Percentiles rank a stretch among this genome's conserved stretches.
These are phyloP conservation scores for Euplexia lucipara DNA, from an alignment of 2,888 invertebrate species.

Conservation along the genomic window DNA sequence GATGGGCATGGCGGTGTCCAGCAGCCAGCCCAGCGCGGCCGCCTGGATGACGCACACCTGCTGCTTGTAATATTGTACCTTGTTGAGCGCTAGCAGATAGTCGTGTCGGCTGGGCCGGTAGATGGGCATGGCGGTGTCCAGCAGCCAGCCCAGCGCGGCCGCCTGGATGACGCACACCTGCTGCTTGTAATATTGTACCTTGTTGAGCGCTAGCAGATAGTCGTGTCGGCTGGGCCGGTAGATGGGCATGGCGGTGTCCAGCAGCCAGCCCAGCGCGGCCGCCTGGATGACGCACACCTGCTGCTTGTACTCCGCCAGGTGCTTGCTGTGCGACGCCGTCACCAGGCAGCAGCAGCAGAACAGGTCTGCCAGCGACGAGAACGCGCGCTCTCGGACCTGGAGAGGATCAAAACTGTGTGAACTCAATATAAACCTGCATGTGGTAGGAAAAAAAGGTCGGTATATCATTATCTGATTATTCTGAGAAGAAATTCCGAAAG, in stretches of 20 bases:
- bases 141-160: constrained; percentile 97
- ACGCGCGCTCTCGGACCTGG: constrained; percentile 95
- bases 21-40: too few relatives aligned
- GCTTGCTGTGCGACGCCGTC: constrained; percentile 92
- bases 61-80: too few relatives aligned
- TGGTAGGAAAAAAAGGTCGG: too few relatives aligned
- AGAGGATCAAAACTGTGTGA: too few relatives aligned
- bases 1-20: too few relatives aligned
- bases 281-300: constrained; percentile 93
- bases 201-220: constrained; percentile 94
- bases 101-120: constrained; percentile 94
- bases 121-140: constrained; percentile 94
- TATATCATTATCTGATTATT: too few relatives aligned
- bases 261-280: constrained; percentile 97
- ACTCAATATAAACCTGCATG: too few relatives aligned
- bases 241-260: constrained; percentile 94
- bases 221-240: constrained; percentile 94
- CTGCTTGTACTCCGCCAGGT: constrained; percentile 83
- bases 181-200: constrained; percentile 89
- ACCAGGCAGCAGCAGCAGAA: constrained; percentile 96
- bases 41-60: too few relatives aligned
- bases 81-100: constrained; percentile 94
- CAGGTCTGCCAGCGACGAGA: constrained; percentile 96
- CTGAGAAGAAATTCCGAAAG: too few relatives aligned
- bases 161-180: constrained; percentile 93